phyloP scores from a whole-genome alignment of 2,113 vertebrate species.

The Nerophis ophidion region DNA sequence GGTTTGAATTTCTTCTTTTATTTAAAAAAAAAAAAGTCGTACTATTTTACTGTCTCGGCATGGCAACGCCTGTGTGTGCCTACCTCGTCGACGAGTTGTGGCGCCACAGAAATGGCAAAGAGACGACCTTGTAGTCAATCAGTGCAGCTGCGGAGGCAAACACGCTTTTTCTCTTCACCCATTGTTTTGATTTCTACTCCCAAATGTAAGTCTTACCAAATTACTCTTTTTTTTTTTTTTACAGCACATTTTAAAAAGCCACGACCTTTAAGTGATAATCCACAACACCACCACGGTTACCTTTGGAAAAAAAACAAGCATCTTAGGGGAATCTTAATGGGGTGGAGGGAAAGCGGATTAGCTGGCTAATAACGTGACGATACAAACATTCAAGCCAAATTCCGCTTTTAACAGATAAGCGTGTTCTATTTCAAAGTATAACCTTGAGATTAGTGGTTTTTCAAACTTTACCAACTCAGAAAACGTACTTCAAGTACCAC shows the following conservation, averaged over 20 bases:
- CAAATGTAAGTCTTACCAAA: constrained; percentile 36
- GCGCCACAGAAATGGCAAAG: constrained; percentile 50
- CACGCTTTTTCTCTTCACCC: constrained; percentile 24
- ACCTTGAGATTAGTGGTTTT: too few relatives aligned
- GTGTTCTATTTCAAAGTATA: neutral
- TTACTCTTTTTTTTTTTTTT: constrained; percentile 36
- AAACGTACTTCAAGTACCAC: too few relatives aligned
- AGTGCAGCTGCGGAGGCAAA: constrained; percentile 58
- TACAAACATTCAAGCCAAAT: constrained; percentile 27
- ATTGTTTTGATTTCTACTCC: constrained; percentile 31
- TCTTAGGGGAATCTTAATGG: constrained; percentile 34
- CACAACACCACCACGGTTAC: constrained; percentile 30
- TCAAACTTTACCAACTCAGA: too few relatives aligned
- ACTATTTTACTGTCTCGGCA: constrained; percentile 31
- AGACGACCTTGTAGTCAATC: constrained; percentile 54
- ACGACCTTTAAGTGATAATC: constrained; percentile 39
- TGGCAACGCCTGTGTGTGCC: constrained; percentile 54
- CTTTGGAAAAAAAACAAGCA: constrained; percentile 12
- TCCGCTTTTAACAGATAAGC: neutral
- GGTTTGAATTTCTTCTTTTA: constrained; percentile 48
- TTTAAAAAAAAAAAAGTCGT: neutral
- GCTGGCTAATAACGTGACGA: constrained; percentile 40
- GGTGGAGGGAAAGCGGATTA: neutral
- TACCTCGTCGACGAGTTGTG: constrained; percentile 49
- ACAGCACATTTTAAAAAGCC: constrained; percentile 40